Evolutionary conservation across 2,113 vertebrate genomes (phyloP).

Genomic region (Acanthisitta chloris): DNA sequence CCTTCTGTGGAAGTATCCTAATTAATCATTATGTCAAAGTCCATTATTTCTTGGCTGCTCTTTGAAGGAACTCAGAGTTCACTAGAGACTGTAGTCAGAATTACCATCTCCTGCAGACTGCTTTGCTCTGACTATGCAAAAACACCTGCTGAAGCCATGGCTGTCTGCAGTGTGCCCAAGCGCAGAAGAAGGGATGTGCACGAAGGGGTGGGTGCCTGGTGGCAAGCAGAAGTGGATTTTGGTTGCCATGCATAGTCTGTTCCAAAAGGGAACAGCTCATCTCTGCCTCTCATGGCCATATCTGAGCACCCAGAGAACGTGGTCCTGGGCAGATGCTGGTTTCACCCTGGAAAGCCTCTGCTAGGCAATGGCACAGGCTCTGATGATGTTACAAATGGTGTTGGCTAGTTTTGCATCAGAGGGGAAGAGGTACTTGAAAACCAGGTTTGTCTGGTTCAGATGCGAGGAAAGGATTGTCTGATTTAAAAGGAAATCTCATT

Average conservation of each 20-base stretch:
- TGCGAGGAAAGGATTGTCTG: neutral
- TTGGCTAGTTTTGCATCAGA: neutral
- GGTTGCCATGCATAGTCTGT: neutral
- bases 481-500: neutral
- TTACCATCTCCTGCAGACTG: neutral
- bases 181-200: neutral
- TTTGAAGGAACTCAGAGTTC: neutral
- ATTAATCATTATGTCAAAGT: neutral
- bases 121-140: neutral
- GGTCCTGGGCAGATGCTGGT: neutral
- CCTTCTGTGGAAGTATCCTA: neutral
- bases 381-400: neutral
- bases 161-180: no score
- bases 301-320: neutral
- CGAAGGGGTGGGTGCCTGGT: neutral
- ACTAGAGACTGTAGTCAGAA: accelerated
- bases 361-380: neutral
- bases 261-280: neutral
- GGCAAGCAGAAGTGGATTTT: neutral
- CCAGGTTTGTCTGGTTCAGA: neutral
- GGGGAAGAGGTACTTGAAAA: neutral
- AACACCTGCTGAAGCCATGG: neutral
- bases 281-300: neutral
- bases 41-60: neutral
- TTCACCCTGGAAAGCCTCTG: neutral